Conservation (phyloP, 2,113 vertebrate species). For the Litocranius walleri region DNA sequence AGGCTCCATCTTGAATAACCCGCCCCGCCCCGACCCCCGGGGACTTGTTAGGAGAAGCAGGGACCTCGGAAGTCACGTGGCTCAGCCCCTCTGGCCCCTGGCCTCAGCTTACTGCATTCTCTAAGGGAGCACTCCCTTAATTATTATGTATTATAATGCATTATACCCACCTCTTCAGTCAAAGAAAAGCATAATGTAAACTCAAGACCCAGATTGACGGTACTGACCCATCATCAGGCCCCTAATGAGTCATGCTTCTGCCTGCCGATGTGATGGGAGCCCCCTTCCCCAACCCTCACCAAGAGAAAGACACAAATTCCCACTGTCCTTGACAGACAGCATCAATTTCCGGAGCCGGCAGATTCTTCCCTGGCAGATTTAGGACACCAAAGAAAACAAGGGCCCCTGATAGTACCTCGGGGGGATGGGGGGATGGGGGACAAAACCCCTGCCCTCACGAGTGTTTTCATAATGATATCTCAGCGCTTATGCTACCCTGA, state of each 20-base stretch:
- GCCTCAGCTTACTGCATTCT: neutral
- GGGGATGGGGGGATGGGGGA: too few species aligned
- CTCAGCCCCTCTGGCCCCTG: accelerated
- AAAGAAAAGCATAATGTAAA: conserved; percentile 35
- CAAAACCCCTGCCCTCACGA: accelerated
- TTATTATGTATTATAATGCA: neutral
- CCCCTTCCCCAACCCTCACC: neutral
- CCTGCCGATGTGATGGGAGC: neutral
- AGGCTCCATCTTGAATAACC: neutral
- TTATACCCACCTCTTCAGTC: neutral
- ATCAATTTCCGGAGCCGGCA: neutral
- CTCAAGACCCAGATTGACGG: neutral
- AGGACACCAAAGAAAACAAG: neutral
- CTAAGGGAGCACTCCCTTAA: neutral
- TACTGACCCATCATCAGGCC: neutral
- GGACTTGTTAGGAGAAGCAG: accelerated
- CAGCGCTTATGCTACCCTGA: accelerated
- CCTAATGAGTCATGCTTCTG: neutral
- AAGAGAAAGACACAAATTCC: neutral
- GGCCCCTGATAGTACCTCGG: accelerated
- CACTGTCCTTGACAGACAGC: conserved; percentile 47
- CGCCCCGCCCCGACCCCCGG: accelerated
- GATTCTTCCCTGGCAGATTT: neutral
- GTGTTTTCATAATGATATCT: accelerated
- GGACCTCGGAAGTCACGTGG: accelerated